Conservation (phyloP, 2,888 invertebrate genomes). For the Nineta flava region DNA sequence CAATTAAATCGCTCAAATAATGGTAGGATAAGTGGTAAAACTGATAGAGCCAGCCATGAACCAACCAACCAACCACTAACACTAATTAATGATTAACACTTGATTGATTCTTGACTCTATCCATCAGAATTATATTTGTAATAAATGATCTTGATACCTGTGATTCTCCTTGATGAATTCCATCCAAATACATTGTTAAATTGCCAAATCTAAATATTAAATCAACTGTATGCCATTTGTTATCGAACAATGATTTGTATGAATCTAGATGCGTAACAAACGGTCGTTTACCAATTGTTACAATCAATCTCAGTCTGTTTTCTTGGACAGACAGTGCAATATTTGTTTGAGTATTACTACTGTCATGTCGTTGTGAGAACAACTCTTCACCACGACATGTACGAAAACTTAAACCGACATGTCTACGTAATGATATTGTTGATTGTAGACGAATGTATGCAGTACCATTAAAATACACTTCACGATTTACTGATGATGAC, state of each 20-base stretch:
- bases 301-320: constrained; percentile 33
- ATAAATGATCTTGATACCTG: no score
- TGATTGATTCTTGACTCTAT: no score
- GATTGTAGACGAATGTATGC: constrained; percentile 55
- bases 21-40: no score
- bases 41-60: no score
- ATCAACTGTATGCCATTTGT: constrained; percentile 65
- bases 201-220: constrained; percentile 44
- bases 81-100: no score
- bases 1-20: no score
- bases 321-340: constrained; percentile 23
- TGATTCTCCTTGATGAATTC: constrained; percentile 11
- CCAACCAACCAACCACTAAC: no score
- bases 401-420: constrained; percentile 67
- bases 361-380: constrained; percentile 48
- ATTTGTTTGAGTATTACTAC: constrained; percentile 25
- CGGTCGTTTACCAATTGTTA: constrained; percentile 23
- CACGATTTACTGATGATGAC: constrained; percentile 43
- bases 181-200: constrained; percentile 34
- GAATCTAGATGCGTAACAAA: background rate
- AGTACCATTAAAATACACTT: constrained; percentile 73
- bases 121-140: no score
- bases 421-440: constrained; percentile 60
- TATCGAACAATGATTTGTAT: constrained; percentile 43
- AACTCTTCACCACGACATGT: constrained; percentile 60